Evolutionary conservation across 2,113 vertebrate species (phyloP), one percentile per base, ranked within the genome.

Genomic region (Parotia lawesii): DNA sequence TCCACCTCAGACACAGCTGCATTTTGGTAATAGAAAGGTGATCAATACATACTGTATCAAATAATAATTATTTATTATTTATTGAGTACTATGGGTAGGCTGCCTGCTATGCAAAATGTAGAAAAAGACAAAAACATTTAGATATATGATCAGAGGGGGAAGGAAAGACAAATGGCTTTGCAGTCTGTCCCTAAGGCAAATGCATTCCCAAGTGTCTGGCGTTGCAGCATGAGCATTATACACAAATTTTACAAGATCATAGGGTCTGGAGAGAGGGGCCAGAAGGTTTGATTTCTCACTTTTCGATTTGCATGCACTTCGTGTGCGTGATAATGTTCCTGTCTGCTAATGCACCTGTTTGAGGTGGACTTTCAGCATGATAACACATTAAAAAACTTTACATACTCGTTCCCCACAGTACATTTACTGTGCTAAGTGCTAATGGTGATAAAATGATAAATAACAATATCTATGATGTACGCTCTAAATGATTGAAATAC

Each of bases 21-120:
- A 47, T 91, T 96, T 95, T 0, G 5, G 79, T 57, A 87, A 79
- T 48, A 66, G 45, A n/a, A 89, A 85, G 89, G 47, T 85, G 87
- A 96, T 97, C 93, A 90, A 93, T 94, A 91, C 12, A 10, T 37
- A 58, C 35, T 69, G 66, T 94, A 70, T 70, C 76, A 75, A 89
- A 81, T 80, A 91, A 94, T 92, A 53, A 87, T 86, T 85, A 91
- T 96, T 94, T 93, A 94, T 88, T 78, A 92, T 82, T 95, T 93
- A 91, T 86, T 5, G 57, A 87, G 37, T 54, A 58, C 54, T 73
- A 56, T 2, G 13, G 75, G 35, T 87, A 61, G 76, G 69, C 79
- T 94, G 27, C 38, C 62, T 62, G 48, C 83, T 85, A 76, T 66
- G 61, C 44, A 81, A 96, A 93, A 83, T 3, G 9, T 23, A 66